These are phyloP conservation scores for Macrobrachium rosenbergii DNA, from an alignment of 1,140 invertebrate genomes.

Conservation along the genomic window DNA sequence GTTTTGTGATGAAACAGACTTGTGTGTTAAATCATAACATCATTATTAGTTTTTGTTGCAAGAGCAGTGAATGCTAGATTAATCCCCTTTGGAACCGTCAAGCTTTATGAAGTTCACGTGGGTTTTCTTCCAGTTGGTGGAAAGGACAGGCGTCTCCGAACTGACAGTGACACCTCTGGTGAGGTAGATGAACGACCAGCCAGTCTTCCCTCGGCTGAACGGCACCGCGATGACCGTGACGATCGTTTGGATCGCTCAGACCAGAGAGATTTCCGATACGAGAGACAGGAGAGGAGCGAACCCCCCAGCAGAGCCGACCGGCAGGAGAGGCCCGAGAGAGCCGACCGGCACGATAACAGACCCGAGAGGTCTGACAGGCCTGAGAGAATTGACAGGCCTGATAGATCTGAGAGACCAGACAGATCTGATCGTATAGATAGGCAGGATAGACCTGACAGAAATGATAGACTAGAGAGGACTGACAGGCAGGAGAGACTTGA, in stretches of 20 bases:
- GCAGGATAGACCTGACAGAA: neutral
- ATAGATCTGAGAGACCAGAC: constrained; percentile 10
- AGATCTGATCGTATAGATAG: neutral
- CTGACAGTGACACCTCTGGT: constrained; percentile 51
- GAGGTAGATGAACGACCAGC: constrained; percentile 55
- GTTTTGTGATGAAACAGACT: no score
- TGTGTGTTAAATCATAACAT: no score
- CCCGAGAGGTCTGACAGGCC: neutral
- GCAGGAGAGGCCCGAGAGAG: neutral
- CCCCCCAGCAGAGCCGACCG: constrained; percentile 1
- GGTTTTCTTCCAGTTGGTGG: neutral
- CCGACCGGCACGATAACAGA: neutral
- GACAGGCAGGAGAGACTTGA: constrained; percentile 40
- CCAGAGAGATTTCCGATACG: constrained; percentile 11
- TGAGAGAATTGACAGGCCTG: neutral
- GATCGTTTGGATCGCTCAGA: constrained; percentile 37
- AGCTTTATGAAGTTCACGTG: no score
- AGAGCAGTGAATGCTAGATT: no score
- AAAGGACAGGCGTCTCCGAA: constrained; percentile 52
- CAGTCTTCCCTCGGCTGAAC: constrained; percentile 41
- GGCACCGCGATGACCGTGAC: constrained; percentile 47
- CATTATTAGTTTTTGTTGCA: no score
- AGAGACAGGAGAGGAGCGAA: constrained; percentile 24
- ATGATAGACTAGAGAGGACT: constrained; percentile 6
- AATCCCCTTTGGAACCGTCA: no score